These are phyloP conservation scores for Acanthochromis polyacanthus DNA, from an alignment of 2,113 vertebrate species.

Conservation along the genomic window DNA sequence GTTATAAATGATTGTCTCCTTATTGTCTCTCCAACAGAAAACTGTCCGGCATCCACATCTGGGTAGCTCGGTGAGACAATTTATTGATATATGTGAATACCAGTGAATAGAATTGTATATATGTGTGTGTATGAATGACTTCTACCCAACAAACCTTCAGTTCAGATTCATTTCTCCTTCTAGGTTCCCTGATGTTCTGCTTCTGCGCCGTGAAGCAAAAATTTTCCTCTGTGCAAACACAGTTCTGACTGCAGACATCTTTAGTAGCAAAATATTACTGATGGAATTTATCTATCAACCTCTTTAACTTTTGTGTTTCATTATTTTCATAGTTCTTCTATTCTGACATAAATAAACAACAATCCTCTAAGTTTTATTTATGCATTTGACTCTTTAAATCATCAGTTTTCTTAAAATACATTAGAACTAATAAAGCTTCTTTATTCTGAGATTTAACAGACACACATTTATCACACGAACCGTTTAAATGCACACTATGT, in stretches of 20 bases:
- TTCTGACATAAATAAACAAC: conserved; percentile 28
- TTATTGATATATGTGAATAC: neutral
- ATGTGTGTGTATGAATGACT: neutral
- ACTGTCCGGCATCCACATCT: conserved; percentile 64
- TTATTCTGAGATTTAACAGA: too few species aligned
- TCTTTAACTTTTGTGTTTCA: neutral
- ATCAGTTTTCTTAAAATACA: too few species aligned
- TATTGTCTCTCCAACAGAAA: conserved; percentile 58
- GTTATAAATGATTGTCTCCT: too few species aligned
- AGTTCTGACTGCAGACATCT: conserved; percentile 5
- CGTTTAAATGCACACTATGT: too few species aligned
- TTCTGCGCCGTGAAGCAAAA: neutral
- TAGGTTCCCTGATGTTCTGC: conserved; percentile 12
- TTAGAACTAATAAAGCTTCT: too few species aligned
- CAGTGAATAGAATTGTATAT: neutral
- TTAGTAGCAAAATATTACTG: neutral
- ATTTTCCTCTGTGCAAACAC: neutral
- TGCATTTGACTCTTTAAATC: too few species aligned
- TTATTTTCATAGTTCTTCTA: conserved; percentile 9
- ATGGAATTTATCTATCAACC: neutral
- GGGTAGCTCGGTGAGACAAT: conserved; percentile 45
- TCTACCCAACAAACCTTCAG: neutral
- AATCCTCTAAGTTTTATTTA: neutral
- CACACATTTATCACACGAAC: too few species aligned
- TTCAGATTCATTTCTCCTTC: neutral